These are phyloP conservation scores for Zenarchopterus dispar DNA, from an alignment of 2,797 vertebrate species.

Conservation along the genomic window DNA sequence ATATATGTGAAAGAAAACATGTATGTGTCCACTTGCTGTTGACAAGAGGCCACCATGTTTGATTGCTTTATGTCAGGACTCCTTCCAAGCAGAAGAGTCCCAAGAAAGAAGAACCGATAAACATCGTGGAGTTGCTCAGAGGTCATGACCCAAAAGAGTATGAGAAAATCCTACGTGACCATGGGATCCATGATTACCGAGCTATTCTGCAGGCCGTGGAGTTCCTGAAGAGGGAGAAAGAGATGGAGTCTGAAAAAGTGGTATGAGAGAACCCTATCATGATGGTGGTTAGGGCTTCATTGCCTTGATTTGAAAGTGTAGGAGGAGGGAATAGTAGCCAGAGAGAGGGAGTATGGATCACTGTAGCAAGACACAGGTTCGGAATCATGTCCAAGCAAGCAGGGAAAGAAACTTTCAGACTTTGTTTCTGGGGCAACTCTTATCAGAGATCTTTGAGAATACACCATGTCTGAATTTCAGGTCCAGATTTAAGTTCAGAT, in stretches of 20 bases:
- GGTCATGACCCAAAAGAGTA: conserved; percentile 95
- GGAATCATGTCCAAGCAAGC: too few species aligned
- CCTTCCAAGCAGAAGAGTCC: conserved; percentile 89
- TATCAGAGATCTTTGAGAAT: too few species aligned
- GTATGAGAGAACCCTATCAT: conserved; percentile 61
- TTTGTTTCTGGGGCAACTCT: too few species aligned
- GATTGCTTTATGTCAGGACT: conserved; percentile 75
- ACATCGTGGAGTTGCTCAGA: conserved; percentile 91
- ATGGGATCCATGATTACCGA: conserved; percentile 93
- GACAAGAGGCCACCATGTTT: background rate
- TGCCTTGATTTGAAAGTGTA: too few species aligned
- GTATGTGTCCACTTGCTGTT: background rate
- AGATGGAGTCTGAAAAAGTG: conserved; percentile 85
- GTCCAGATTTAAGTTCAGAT: too few species aligned
- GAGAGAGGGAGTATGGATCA: too few species aligned
- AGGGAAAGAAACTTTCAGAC: too few species aligned
- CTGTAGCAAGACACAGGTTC: too few species aligned
- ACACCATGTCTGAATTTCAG: too few species aligned
- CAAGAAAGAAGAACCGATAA: conserved; percentile 86
- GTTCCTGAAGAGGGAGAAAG: conserved; percentile 88
- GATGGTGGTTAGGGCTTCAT: too few species aligned
- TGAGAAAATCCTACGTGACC: conserved; percentile 90
- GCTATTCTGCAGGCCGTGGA: conserved; percentile 93
- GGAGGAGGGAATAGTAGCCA: too few species aligned
- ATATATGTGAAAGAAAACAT: background rate